phyloP scores from a whole-genome alignment of 2,113 vertebrate species.

The Abramis brama region DNA sequence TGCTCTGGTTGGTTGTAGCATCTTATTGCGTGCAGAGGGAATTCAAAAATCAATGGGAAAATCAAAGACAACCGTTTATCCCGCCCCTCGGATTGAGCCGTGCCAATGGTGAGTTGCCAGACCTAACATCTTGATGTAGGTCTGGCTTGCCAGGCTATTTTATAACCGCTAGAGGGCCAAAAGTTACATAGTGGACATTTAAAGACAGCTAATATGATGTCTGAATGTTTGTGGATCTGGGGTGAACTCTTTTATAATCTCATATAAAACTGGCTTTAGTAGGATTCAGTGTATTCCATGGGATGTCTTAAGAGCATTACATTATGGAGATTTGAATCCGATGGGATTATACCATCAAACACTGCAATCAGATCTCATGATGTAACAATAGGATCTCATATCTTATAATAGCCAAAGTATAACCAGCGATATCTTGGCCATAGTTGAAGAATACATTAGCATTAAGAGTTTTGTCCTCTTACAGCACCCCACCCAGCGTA shows the following conservation, averaged over 20 bases:
- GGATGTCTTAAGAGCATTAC: not conserved
- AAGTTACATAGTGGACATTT: not conserved
- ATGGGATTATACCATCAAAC: not conserved
- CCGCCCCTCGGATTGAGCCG: too few relatives aligned
- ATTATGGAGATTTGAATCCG: not conserved
- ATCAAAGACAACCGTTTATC: too few relatives aligned
- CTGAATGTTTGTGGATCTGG: not conserved
- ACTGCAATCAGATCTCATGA: not conserved
- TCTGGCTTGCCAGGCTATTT: too few relatives aligned
- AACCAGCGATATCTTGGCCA: not conserved
- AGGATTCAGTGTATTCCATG: not conserved
- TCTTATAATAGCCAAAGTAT: not conserved
- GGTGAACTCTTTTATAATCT: slow-evolving; percentile 9
- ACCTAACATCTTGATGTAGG: too few relatives aligned
- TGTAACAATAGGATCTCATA: not conserved
- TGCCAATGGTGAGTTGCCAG: too few relatives aligned
- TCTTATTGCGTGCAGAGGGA: too few relatives aligned
- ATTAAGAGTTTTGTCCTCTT: not conserved
- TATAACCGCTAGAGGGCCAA: too few relatives aligned
- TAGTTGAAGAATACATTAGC: not conserved
- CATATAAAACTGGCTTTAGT: not conserved
- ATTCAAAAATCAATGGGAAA: too few relatives aligned
- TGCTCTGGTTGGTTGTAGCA: too few relatives aligned
- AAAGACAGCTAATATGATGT: not conserved
- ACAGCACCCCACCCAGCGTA: not conserved